A percentile compares a stretch with the other conserved stretches of the same genome.
Evolutionary conservation across 1,140 invertebrate genomes (phyloP).

Genomic region (Luehdorfia chinensis): DNA sequence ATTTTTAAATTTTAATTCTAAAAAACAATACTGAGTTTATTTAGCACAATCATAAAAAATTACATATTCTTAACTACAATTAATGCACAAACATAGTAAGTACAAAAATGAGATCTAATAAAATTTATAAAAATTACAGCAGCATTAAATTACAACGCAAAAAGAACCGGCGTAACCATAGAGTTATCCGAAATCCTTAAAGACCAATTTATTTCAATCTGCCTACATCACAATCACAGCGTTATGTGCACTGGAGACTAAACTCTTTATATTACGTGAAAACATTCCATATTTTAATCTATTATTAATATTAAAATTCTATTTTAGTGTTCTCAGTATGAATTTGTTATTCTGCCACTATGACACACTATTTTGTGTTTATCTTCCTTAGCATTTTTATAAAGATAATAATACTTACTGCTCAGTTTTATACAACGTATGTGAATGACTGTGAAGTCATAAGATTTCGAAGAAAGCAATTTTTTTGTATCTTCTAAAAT

Average conservation of each 20-base stretch:
- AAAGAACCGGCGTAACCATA: too few relatives aligned
- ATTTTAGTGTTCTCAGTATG: not conserved
- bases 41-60: too few relatives aligned
- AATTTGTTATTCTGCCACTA: slow-evolving; percentile 5
- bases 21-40: too few relatives aligned
- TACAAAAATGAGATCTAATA: not conserved
- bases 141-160: not conserved
- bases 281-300: slow-evolving; percentile 15
- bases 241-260: too few relatives aligned
- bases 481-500: too few relatives aligned
- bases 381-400: not conserved
- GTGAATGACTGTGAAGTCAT: too few relatives aligned
- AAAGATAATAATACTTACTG: too few relatives aligned
- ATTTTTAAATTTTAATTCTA: too few relatives aligned
- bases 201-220: not conserved
- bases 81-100: not conserved
- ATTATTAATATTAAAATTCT: slow-evolving; percentile 5
- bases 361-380: not conserved
- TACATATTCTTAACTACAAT: too few relatives aligned
- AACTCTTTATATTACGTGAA: not conserved
- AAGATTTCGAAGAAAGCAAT: too few relatives aligned
- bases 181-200: not conserved
- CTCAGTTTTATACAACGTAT: too few relatives aligned
- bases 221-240: not conserved
- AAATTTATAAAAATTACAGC: not conserved